These are phyloP conservation scores for Amorpha juglandis DNA, from an alignment of 2,888 invertebrate genomes.

Conservation along the genomic window DNA sequence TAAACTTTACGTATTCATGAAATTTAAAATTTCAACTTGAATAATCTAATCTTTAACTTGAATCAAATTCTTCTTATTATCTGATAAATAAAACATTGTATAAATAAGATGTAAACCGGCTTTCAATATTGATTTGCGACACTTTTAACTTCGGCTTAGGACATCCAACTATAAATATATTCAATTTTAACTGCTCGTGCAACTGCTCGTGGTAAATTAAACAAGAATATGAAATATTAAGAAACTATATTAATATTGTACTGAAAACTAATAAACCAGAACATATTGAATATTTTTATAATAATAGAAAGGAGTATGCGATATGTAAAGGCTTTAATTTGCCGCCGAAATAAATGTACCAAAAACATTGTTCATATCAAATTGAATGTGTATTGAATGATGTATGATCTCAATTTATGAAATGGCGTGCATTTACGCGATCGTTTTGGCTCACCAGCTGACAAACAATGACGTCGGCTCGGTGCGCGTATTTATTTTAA, in stretches of 20 bases:
- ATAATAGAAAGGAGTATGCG: conserved; percentile 9
- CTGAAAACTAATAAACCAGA: neutral
- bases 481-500: conserved; percentile 52
- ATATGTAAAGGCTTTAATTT: conserved; percentile 40
- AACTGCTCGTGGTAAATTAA: neutral
- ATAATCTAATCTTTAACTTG: conserved; percentile 17
- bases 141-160: conserved; percentile 12
- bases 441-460: conserved; percentile 58
- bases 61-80: conserved; percentile 20
- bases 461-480: conserved; percentile 58
- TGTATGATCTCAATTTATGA: conserved; percentile 67
- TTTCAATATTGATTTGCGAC: conserved; percentile 12
- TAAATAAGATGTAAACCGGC: neutral
- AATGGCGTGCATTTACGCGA: conserved; percentile 63
- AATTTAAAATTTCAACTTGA: conserved; percentile 14
- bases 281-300: neutral
- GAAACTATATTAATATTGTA: neutral
- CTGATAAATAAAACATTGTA: conserved; percentile 20
- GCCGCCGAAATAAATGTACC: conserved; percentile 44
- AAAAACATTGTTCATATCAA: conserved; percentile 52
- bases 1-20: conserved; percentile 17
- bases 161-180: neutral
- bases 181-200: neutral
- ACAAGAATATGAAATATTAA: neutral
- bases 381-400: conserved; percentile 62